Evolutionary conservation across 2,888 invertebrate genomes (phyloP).

Genomic region (Nesidiocoris tenuis): DNA sequence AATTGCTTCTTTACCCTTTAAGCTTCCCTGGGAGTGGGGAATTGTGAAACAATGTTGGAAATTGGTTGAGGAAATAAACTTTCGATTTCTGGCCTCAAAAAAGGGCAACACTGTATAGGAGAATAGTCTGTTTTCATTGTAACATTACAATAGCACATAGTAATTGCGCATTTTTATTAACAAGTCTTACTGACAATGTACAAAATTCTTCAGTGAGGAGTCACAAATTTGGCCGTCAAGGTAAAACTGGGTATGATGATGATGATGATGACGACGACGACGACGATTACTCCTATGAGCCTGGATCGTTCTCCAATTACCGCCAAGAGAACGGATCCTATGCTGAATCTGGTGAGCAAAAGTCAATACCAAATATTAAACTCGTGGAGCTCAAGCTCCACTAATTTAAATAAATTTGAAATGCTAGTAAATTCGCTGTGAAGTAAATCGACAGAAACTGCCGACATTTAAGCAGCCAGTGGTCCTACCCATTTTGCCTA

Average conservation of each 20-base stretch:
- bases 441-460: no score
- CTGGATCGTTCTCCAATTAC: slow-evolving; percentile 17
- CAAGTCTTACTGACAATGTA: no score
- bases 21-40: no score
- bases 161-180: not conserved
- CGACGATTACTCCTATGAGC: not conserved
- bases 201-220: slow-evolving; percentile 69
- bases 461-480: no score
- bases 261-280: slow-evolving; percentile 57
- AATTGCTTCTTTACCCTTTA: no score
- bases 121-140: no score
- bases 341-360: not conserved
- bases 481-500: no score
- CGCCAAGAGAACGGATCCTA: not conserved
- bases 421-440: no score
- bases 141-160: not conserved
- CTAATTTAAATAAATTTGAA: no score
- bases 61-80: not conserved
- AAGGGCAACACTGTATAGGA: no score
- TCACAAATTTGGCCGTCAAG: slow-evolving; percentile 87
- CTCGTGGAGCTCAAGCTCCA: no score
- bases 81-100: not conserved
- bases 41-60: not conserved
- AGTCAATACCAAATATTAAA: no score
- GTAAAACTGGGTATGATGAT: slow-evolving; percentile 65